Percentiles rank a stretch among this genome's conserved stretches.
Evolutionary conservation across 2,888 invertebrate genomes (phyloP).

Genomic region (Cantharis rufa): DNA sequence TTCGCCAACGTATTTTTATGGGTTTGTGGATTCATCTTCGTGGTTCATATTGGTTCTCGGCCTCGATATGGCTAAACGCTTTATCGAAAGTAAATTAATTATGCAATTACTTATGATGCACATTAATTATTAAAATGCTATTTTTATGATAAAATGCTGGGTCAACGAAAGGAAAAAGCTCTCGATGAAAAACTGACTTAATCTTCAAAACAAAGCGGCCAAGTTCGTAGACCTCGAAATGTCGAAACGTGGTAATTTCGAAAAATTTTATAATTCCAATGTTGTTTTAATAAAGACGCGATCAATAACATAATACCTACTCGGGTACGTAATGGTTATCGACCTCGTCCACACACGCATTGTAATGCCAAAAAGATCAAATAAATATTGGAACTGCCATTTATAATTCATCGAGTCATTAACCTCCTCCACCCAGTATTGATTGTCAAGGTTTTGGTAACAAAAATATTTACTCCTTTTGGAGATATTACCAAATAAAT

Average conservation of each 20-base stretch:
- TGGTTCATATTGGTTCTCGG: conserved; percentile 5
- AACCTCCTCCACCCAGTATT: not conserved
- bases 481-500: not conserved
- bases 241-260: not conserved
- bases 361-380: not conserved
- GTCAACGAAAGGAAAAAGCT: not conserved
- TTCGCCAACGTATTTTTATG: conserved; percentile 10
- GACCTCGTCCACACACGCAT: not conserved
- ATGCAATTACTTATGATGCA: conserved; percentile 4
- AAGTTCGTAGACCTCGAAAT: not conserved
- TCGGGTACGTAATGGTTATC: not conserved
- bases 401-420: not conserved
- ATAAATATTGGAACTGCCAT: not conserved
- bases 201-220: not conserved
- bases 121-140: not conserved
- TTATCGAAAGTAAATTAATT: conserved; percentile 24
- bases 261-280: not conserved
- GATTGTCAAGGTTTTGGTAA: not conserved
- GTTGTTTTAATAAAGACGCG: not conserved
- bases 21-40: conserved; percentile 16
- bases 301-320: not conserved
- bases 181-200: not conserved
- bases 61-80: conserved; percentile 8
- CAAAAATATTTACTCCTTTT: not conserved
- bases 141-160: conserved; percentile 6